phyloP scores from a whole-genome alignment of 2,113 vertebrate species.

The Semnopithecus entellus region DNA sequence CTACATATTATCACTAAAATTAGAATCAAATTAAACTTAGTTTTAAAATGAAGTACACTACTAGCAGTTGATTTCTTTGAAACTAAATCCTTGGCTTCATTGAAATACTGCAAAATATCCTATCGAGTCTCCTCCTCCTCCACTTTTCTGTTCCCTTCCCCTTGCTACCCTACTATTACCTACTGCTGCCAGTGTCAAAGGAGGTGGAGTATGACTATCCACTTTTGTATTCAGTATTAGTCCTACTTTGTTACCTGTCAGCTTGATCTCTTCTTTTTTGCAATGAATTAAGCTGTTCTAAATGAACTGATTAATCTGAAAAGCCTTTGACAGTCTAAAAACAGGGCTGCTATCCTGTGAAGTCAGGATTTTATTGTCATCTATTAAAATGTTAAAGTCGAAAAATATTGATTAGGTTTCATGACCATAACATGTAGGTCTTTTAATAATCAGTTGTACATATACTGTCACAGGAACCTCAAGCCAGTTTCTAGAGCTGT shows the following conservation, averaged over 20 bases:
- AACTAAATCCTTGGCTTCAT: not conserved
- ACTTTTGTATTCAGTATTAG: not conserved
- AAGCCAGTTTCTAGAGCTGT: not conserved
- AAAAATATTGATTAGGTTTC: conserved; percentile 18
- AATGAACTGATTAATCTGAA: not conserved
- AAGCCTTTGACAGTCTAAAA: not conserved
- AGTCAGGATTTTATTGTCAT: not conserved
- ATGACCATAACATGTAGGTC: not conserved
- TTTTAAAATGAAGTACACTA: not conserved
- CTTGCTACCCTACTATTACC: not conserved
- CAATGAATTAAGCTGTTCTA: not conserved
- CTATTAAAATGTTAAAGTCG: not conserved
- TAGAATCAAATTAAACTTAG: conserved; percentile 29
- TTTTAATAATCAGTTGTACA: not conserved
- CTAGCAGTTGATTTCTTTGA: not conserved
- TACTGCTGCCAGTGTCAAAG: not conserved
- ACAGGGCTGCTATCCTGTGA: not conserved
- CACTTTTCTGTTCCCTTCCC: not conserved
- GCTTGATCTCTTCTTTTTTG: not conserved
- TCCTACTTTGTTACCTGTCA: not conserved
- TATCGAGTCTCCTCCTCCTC: not conserved
- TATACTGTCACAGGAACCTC: not conserved
- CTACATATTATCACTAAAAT: conserved; percentile 25
- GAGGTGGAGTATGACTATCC: not conserved
- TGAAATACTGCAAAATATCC: not conserved